Percentiles rank a stretch among this genome's conserved stretches.
Evolutionary conservation across 2,113 vertebrate species (phyloP).

Genomic region (Pionites leucogaster): DNA sequence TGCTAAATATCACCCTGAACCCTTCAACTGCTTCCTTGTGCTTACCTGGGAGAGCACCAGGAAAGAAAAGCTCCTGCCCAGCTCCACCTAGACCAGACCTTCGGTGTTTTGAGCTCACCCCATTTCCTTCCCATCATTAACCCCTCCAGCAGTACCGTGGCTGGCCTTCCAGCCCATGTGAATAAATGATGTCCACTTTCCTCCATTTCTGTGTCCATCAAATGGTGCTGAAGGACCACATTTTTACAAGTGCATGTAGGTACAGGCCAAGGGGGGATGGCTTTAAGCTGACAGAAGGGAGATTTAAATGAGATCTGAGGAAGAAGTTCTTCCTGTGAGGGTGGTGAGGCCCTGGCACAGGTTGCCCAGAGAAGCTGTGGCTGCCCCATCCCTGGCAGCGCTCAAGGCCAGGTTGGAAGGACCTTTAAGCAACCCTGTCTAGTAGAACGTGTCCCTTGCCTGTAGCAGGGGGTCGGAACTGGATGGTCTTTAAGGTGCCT

Average conservation of each 20-base stretch:
- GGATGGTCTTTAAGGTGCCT: not conserved
- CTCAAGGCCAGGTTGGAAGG: not conserved
- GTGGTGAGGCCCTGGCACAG: not conserved
- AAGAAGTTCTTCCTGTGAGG: not conserved
- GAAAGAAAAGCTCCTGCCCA: not conserved
- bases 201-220: not conserved
- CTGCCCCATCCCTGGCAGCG: not conserved
- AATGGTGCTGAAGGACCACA: not conserved
- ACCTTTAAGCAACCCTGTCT: not conserved
- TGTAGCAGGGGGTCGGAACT: not conserved
- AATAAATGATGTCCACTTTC: not conserved
- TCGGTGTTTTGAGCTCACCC: not conserved
- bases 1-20: not conserved
- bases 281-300: not conserved
- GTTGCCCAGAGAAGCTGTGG: not conserved
- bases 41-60: not conserved
- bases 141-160: fast-evolving
- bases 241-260: not conserved
- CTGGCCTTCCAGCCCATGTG: not conserved
- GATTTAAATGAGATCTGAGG: not conserved
- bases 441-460: not conserved
- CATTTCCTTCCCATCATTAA: not conserved
- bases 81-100: not conserved
- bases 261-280: not conserved
- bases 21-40: not conserved